Percentiles rank a stretch among this genome's conserved stretches.
These are phyloP conservation scores for Nansenia antarctica DNA, from an alignment of 2,113 vertebrate genomes.

Conservation along the genomic window DNA sequence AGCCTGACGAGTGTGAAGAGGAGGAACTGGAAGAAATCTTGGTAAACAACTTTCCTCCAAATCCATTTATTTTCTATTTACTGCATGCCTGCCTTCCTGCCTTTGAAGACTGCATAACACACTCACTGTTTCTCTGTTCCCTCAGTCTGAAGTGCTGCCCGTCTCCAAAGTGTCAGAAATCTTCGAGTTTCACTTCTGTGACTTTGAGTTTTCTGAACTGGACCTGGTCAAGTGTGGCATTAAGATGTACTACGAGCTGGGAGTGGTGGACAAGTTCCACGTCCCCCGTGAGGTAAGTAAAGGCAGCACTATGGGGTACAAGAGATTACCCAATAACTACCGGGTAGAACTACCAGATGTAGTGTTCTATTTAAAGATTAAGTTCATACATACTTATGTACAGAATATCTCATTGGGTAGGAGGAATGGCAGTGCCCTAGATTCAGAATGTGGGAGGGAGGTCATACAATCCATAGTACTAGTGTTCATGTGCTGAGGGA, in stretches of 20 bases:
- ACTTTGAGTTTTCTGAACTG: conserved; percentile 70
- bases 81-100: background rate
- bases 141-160: background rate
- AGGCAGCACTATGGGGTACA: background rate
- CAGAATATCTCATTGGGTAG: too few relatives aligned
- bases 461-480: background rate
- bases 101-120: background rate
- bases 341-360: too few relatives aligned
- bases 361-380: background rate
- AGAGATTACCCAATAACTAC: background rate
- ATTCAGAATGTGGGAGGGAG: too few relatives aligned
- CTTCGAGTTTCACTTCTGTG: conserved; percentile 80
- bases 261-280: conserved; percentile 83
- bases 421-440: too few relatives aligned
- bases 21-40: conserved; percentile 77
- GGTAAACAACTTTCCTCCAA: conserved; percentile 53
- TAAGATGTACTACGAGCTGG: conserved; percentile 80
- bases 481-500: too few relatives aligned
- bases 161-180: conserved; percentile 48
- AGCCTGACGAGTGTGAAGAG: conserved; percentile 76
- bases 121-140: background rate
- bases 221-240: conserved; percentile 81
- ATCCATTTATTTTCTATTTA: background rate
- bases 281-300: conserved; percentile 76
- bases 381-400: too few relatives aligned